phyloP scores from a whole-genome alignment of 2,888 invertebrate species.

The Branchipolynoe longqiensis region DNA sequence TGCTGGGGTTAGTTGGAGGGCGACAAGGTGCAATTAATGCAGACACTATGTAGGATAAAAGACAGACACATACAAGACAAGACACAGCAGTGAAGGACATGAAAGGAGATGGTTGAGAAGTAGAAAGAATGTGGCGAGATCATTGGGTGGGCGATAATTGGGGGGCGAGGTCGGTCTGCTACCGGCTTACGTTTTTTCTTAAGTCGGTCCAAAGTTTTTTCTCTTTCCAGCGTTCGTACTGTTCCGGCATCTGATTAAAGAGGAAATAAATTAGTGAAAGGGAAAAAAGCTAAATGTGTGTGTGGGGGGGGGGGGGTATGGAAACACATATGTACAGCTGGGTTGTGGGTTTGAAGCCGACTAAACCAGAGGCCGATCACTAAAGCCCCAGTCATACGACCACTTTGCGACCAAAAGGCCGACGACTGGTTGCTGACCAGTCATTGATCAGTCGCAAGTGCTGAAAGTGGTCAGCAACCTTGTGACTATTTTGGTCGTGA shows the following conservation, averaged over 20 bases:
- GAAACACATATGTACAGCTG: too few species aligned
- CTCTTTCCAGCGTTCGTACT: conserved; percentile 72
- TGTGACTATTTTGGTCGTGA: too few species aligned
- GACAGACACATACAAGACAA: conserved; percentile 32
- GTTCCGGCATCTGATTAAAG: conserved; percentile 38
- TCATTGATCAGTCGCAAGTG: too few species aligned
- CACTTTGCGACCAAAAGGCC: background rate
- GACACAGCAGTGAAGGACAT: background rate
- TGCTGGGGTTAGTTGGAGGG: conserved; percentile 14
- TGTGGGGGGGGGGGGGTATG: too few species aligned
- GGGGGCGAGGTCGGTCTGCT: conserved; percentile 34
- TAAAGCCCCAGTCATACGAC: conserved; percentile 19
- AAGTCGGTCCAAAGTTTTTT: conserved; percentile 79
- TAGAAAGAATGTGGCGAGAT: background rate
- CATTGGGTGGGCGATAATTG: conserved; percentile 4
- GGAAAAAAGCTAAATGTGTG: too few species aligned
- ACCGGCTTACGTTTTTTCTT: conserved; percentile 79
- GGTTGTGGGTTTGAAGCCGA: too few species aligned
- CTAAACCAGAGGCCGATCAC: too few species aligned
- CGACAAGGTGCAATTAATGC: conserved; percentile 32
- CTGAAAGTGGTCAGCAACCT: too few species aligned
- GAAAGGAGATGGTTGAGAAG: background rate
- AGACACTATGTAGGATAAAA: conserved; percentile 9
- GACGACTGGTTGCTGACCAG: too few species aligned
- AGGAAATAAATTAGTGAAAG: conserved; percentile 27